Conservation (phyloP, 1,140 invertebrate species). For the Nymphalis io region DNA sequence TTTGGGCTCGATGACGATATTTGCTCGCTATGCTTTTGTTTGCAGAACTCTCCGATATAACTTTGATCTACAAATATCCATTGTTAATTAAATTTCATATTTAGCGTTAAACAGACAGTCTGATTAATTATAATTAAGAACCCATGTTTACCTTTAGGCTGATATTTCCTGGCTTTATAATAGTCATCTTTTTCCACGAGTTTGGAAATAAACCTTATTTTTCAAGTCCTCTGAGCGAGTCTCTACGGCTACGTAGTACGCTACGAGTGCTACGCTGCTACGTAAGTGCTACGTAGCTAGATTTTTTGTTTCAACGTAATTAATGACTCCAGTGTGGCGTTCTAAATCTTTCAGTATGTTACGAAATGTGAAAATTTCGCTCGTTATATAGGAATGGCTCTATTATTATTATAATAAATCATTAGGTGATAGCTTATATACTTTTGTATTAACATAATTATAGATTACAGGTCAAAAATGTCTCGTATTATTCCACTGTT, state of each 20-base stretch:
- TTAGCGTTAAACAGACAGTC: too few relatives aligned
- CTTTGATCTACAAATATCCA: too few relatives aligned
- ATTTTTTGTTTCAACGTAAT: constrained; percentile 8
- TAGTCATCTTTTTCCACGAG: not conserved
- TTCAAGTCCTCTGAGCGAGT: constrained; percentile 4
- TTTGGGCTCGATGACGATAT: too few relatives aligned
- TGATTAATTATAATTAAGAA: too few relatives aligned
- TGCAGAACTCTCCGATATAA: too few relatives aligned
- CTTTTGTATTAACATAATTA: not conserved
- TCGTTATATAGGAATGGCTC: not conserved
- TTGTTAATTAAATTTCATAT: too few relatives aligned
- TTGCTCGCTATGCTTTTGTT: too few relatives aligned
- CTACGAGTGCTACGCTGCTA: constrained; percentile 11
- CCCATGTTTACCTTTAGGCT: too few relatives aligned
- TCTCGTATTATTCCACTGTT: too few relatives aligned
- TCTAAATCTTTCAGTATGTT: constrained; percentile 4
- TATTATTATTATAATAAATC: not conserved
- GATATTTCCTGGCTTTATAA: not conserved
- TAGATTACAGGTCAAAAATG: too few relatives aligned
- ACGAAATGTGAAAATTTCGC: constrained; percentile 8
- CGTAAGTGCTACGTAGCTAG: constrained; percentile 11
- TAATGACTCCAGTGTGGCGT: constrained; percentile 8
- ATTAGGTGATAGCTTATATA: not conserved
- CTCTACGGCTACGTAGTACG: constrained; percentile 2
- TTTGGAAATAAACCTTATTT: constrained; percentile 5